Evolutionary conservation across 2,888 invertebrate genomes (phyloP), one percentile per base, ranked within the genome.

Genomic region (Epistrophella euchroma): DNA sequence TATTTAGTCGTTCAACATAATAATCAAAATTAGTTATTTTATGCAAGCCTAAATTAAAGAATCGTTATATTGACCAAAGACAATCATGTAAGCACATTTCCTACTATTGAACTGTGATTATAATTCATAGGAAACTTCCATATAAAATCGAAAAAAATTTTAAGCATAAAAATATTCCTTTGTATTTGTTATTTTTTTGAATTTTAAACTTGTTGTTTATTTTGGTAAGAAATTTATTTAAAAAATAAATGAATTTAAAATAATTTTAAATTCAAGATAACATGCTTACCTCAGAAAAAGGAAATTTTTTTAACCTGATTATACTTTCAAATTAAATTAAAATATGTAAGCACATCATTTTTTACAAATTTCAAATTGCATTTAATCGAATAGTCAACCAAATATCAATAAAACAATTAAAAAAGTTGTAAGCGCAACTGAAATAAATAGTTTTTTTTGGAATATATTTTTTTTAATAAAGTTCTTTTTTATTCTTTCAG

Each of bases 401-500:
- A 25, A 37, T 43, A 43, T 25, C 37, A 22, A 28, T 17, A 17
- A 17, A 28, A 28, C 2, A 17, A n/a, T 0, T 10, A 2, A 6
- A 10, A 19, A 19, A 19, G 2, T 66, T 66, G 35, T 66, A 50
- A 66, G 66, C 47, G 10, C 1, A n/a, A 9, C 4, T n/a, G 22
- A 11, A 47, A 35, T 35, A 40, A 19, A 0, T 6, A 0, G 1
- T 40, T 40, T 56, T 2, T 4, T 2, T 15, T 10, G 2, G 9
- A 28, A 3, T 32, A 32, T 4, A 0, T 13, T 35, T 55, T 45
- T 37, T 7, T 19, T 11, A 56, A 45, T 13, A 45, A 47, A 17
- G 2, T 9, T 35, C 17, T 43, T 35, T 64, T 58, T 17, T 19
- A 60, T 13, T 50, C 92, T 94, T 94, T 90, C 93, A 95, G 95